A percentile compares a stretch with the other conserved stretches of the same genome.
Evolutionary conservation across 2,797 vertebrate genomes (phyloP).

Genomic region (Nyctibius grandis): DNA sequence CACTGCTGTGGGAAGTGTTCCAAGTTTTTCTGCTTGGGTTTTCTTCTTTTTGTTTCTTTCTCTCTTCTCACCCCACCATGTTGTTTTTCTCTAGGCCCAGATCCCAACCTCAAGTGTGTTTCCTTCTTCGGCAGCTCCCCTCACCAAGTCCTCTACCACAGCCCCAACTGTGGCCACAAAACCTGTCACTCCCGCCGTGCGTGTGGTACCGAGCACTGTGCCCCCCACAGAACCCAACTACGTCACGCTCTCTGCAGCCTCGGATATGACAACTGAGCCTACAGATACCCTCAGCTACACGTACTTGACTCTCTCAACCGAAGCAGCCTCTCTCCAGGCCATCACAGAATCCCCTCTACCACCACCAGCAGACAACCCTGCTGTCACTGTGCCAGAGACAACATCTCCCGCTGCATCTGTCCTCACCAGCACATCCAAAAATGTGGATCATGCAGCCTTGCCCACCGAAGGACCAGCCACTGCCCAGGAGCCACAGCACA

Average conservation of each 20-base stretch:
- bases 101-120: slow-evolving; percentile 48
- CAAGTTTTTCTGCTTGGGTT: background rate
- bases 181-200: background rate
- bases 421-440: slow-evolving; percentile 19
- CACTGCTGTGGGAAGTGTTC: background rate
- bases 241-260: background rate
- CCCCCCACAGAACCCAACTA: slow-evolving; percentile 54
- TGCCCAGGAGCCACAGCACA: background rate
- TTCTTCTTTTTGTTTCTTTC: background rate
- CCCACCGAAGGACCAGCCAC: slow-evolving; percentile 35
- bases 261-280: background rate
- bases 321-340: slow-evolving; percentile 43
- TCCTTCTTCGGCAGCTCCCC: slow-evolving; percentile 61
- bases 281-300: slow-evolving; percentile 51
- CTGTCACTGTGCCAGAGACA: slow-evolving; percentile 29
- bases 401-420: slow-evolving; percentile 23
- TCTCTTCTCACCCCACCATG: background rate
- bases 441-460: background rate
- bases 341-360: slow-evolving; percentile 42
- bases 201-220: slow-evolving; percentile 16
- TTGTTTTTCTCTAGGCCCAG: slow-evolving; percentile 51
- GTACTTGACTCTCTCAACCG: slow-evolving; percentile 28
- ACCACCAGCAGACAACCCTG: slow-evolving; percentile 60
- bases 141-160: slow-evolving; percentile 20
- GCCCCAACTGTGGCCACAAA: background rate